These are phyloP conservation scores for Monopterus albus DNA, from an alignment of 2,113 vertebrate species.

Conservation along the genomic window DNA sequence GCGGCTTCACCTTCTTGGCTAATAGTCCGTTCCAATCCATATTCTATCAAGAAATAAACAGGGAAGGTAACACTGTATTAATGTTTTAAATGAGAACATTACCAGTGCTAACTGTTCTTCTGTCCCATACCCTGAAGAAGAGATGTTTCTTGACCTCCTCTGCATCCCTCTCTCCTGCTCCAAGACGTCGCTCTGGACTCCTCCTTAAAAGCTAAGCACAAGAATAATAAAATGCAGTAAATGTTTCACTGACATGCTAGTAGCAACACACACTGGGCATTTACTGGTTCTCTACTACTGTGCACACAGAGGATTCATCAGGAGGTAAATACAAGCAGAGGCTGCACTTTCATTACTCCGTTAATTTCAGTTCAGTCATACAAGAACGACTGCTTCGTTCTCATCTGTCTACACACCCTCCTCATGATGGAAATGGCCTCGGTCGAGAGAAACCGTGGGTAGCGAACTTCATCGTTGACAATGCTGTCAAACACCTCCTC, in stretches of 20 bases:
- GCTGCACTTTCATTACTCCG: too few species aligned
- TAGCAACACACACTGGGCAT: background rate
- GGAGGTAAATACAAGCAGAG: too few species aligned
- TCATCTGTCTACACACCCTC: conserved; percentile 82
- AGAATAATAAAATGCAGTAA: background rate
- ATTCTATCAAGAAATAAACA: conserved; percentile 78
- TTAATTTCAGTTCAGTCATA: too few species aligned
- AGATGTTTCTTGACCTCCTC: conserved; percentile 98
- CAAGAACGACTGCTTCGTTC: background rate
- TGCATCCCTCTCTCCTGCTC: conserved; percentile 94
- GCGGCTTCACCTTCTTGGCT: conserved; percentile 96
- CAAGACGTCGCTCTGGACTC: conserved; percentile 95
- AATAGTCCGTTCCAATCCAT: conserved; percentile 93
- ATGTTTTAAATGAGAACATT: fast-evolving
- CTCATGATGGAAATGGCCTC: conserved; percentile 99
- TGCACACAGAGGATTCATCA: too few species aligned
- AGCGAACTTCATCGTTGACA: conserved; percentile 98
- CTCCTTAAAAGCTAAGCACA: conserved; percentile 89
- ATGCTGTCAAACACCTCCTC: conserved; percentile 99
- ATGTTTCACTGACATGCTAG: background rate
- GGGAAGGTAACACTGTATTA: background rate
- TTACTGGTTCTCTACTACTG: too few species aligned
- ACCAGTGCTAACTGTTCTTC: background rate
- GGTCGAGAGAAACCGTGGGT: conserved; percentile 96
- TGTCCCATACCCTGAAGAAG: conserved; percentile 91